Conservation (phyloP, 2,888 invertebrate species). For the Mythimna albipuncta region DNA sequence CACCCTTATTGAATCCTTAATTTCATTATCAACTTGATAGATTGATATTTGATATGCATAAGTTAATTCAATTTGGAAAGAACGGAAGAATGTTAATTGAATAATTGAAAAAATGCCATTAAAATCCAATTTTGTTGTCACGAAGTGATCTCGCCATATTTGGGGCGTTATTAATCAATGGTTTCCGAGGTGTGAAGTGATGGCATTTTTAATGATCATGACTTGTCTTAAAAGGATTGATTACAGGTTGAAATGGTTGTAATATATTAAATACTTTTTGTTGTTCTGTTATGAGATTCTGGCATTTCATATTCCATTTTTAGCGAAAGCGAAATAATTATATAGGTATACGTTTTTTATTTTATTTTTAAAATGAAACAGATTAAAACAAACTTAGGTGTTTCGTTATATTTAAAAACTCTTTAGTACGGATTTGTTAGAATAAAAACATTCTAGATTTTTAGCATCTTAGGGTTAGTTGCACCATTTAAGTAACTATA, state of each 20-base stretch:
- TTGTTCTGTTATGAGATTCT: too few species aligned
- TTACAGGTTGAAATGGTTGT: neutral
- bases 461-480: too few species aligned
- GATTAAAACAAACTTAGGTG: too few species aligned
- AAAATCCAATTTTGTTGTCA: constrained; percentile 64
- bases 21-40: constrained; percentile 43
- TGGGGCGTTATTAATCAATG: constrained; percentile 37
- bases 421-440: too few species aligned
- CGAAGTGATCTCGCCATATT: constrained; percentile 34
- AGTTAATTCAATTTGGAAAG: constrained; percentile 42
- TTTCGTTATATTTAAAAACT: too few species aligned
- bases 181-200: constrained; percentile 1
- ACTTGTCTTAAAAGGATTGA: constrained; percentile 6
- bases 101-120: constrained; percentile 63
- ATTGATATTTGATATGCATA: constrained; percentile 52
- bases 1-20: constrained; percentile 10
- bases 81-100: constrained; percentile 30
- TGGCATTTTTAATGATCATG: neutral
- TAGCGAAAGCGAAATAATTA: neutral
- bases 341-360: too few species aligned
- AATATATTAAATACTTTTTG: neutral
- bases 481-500: too few species aligned
- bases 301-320: neutral
- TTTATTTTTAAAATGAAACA: too few species aligned
- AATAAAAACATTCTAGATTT: too few species aligned